Evolutionary conservation across 2,888 invertebrate species (phyloP).

Genomic region (Sinhomidia bicolor): DNA sequence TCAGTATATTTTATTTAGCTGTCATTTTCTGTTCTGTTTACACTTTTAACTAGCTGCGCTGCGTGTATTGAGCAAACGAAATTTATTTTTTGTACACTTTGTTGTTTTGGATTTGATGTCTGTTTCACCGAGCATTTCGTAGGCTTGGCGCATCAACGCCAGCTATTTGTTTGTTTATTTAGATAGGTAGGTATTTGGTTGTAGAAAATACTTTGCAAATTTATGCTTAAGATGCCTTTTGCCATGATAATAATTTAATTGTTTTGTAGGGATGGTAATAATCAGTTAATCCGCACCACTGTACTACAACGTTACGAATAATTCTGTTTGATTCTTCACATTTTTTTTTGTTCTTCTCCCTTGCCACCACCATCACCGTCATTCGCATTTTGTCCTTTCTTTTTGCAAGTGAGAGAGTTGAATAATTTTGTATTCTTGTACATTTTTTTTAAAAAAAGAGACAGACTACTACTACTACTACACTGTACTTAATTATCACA

Average conservation of each 20-base stretch:
- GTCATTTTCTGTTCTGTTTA: conserved; percentile 45
- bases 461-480: not conserved
- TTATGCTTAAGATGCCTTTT: too few relatives aligned
- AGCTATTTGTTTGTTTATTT: not conserved
- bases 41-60: conserved; percentile 17
- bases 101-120: not conserved
- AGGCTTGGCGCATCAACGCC: too few relatives aligned
- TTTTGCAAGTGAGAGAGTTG: not conserved
- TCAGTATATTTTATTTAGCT: conserved; percentile 7
- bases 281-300: too few relatives aligned
- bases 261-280: too few relatives aligned
- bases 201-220: too few relatives aligned
- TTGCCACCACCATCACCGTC: too few relatives aligned
- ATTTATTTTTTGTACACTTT: not conserved
- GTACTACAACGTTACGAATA: too few relatives aligned
- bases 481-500: conserved; percentile 43
- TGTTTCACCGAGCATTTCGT: too few relatives aligned
- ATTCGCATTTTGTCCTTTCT: not conserved
- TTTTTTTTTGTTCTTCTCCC: not conserved
- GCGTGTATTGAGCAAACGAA: too few relatives aligned
- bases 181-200: too few relatives aligned
- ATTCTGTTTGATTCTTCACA: too few relatives aligned
- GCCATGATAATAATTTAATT: too few relatives aligned
- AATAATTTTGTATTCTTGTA: not conserved
- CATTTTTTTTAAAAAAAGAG: not conserved